Percentiles rank a stretch among this genome's conserved stretches.
Evolutionary conservation across 2,888 invertebrate species (phyloP).

Genomic region (Tupiocoris notatus): DNA sequence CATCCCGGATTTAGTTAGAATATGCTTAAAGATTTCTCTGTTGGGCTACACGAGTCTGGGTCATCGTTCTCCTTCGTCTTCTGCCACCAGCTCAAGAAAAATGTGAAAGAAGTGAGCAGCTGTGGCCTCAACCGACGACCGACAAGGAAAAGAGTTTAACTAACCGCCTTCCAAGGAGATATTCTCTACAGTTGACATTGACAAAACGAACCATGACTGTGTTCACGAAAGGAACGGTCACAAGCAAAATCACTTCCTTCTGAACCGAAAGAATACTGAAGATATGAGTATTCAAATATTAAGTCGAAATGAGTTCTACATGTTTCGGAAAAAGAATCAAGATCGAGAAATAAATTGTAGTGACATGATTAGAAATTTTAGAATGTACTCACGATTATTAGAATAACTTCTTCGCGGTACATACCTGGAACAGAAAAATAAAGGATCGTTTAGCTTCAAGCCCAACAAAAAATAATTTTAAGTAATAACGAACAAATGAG

Average conservation of each 20-base stretch:
- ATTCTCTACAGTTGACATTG: background rate
- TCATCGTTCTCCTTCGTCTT: background rate
- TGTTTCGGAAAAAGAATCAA: no score
- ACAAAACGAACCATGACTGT: background rate
- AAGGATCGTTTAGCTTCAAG: no score
- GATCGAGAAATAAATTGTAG: no score
- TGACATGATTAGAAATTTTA: no score
- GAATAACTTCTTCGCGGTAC: no score
- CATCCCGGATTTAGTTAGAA: background rate
- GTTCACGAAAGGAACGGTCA: background rate
- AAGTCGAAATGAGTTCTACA: no score
- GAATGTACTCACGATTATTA: no score
- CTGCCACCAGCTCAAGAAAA: background rate
- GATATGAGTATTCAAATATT: no score
- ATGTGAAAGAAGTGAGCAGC: background rate
- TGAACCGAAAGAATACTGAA: no score
- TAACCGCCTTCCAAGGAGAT: background rate
- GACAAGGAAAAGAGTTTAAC: background rate
- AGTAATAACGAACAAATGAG: no score
- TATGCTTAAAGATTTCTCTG: background rate
- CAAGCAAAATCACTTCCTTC: background rate
- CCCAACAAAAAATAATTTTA: no score
- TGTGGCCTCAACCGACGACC: background rate
- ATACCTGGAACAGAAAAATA: no score
- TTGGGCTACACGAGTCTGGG: background rate